phyloP scores from a whole-genome alignment of 2,113 vertebrate species.

The Pollimyrus isidori region DNA sequence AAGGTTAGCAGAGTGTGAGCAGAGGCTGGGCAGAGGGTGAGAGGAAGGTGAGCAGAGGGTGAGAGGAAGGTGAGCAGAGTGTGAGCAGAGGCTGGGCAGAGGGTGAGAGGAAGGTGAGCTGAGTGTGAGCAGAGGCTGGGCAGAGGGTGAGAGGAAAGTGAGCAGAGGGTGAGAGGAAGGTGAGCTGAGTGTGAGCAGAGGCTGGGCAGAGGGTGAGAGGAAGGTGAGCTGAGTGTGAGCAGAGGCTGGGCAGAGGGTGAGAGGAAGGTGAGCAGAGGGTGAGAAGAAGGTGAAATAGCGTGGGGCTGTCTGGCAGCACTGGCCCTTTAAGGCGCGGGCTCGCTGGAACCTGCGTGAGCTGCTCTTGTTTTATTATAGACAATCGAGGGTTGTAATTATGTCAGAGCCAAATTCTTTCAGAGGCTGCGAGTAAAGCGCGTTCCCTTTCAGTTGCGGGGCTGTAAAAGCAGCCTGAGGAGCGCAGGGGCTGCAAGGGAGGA shows the following conservation, averaged over 20 bases:
- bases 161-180: background rate
- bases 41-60: background rate
- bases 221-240: background rate
- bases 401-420: slow-evolving; percentile 50
- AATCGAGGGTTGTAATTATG: slow-evolving; percentile 54
- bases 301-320: background rate
- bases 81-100: background rate
- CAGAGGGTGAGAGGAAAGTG: too few species aligned
- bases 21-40: background rate
- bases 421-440: slow-evolving; percentile 20
- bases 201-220: background rate
- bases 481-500: slow-evolving; percentile 59
- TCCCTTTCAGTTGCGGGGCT: slow-evolving; percentile 30
- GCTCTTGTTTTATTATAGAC: slow-evolving; percentile 55
- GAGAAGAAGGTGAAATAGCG: background rate
- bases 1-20: background rate
- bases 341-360: slow-evolving; percentile 2
- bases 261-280: background rate
- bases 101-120: background rate
- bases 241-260: background rate
- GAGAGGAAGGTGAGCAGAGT: too few species aligned
- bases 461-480: slow-evolving; percentile 52
- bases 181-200: background rate
- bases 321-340: slow-evolving; percentile 46
- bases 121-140: background rate